Evolutionary conservation across 2,113 vertebrate species (phyloP), one percentile per base, ranked within the genome.

Genomic region (Drymodes brunneopygia): DNA sequence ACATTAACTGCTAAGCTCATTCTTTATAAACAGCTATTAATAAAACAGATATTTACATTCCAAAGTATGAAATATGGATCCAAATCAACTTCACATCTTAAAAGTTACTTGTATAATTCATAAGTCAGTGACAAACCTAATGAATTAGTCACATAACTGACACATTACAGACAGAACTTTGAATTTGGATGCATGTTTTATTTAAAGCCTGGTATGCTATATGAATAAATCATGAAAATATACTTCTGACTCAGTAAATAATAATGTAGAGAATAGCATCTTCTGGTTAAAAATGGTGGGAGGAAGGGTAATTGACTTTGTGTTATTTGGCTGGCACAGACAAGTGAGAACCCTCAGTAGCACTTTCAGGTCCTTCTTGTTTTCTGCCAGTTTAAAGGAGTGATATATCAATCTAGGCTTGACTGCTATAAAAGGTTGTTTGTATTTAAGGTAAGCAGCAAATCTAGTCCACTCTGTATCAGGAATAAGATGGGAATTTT

Each of bases 111-210:
- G 67, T 92, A 95, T 95, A 97, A 97, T 97, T 97, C 82, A 96
- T 97, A 95, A 93, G 35, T 90, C 48, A 58, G 36, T 84, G 93
- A 92, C 67, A 97, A 97, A 95, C 24, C 53, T 95, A 97, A 97
- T 95, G 75, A 98, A 97, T 98, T 98, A 97, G 95, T 97, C 94
- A 97, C 94, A 65, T 89, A 95, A 95, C 90, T 89, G 97, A 80
- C 90, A 96, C 84, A 91, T 94, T 92, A 95, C 81, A 96, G 58
- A 87, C 58, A 94, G 28, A 94, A 95, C 50, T 90, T 93, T 81
- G 78, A 96, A 83, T 94, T 82, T 19, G 6, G 38, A 50, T 81
- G 48, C 54, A 96, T 97, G 74, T 96, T 96, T 97, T 97, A 97
- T 98, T 97, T 96, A 97, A 96, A 93, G 60, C 75, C 95, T 69